phyloP scores from a whole-genome alignment of 2,888 invertebrate genomes.

The Heliconius ismenius region DNA sequence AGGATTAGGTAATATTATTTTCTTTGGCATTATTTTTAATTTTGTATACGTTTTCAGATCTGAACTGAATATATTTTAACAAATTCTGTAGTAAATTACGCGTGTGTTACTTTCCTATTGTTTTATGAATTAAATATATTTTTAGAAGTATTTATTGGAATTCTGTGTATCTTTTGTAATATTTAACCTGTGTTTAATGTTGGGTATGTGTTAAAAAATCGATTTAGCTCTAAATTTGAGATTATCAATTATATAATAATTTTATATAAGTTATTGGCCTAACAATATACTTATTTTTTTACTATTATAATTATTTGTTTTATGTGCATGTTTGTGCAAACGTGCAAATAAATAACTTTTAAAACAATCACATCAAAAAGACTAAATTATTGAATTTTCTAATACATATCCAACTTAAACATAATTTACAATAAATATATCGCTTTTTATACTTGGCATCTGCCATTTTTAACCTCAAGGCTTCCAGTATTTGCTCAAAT shows the following conservation, averaged over 20 bases:
- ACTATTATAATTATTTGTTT: background rate
- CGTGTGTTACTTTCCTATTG: conserved; percentile 23
- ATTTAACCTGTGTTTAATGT: conserved; percentile 10
- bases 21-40: conserved; percentile 6
- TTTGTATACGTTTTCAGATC: conserved; percentile 24
- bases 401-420: conserved; percentile 13
- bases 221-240: background rate
- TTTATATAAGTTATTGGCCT: background rate
- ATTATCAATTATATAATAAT: background rate
- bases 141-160: conserved; percentile 33
- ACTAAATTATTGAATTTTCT: background rate
- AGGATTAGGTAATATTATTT: background rate
- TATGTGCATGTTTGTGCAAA: background rate
- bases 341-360: background rate
- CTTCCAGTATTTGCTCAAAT: conserved; percentile 68
- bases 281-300: background rate
- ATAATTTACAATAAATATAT: conserved; percentile 7
- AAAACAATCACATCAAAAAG: background rate
- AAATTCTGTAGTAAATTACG: conserved; percentile 11
- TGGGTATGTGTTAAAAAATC: conserved; percentile 3
- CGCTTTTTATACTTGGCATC: conserved; percentile 32
- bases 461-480: conserved; percentile 46
- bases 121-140: conserved; percentile 31
- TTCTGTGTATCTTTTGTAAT: conserved; percentile 8
- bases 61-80: conserved; percentile 20